phyloP scores from a whole-genome alignment of 2,888 invertebrate species.

The Rosalia funebris region DNA sequence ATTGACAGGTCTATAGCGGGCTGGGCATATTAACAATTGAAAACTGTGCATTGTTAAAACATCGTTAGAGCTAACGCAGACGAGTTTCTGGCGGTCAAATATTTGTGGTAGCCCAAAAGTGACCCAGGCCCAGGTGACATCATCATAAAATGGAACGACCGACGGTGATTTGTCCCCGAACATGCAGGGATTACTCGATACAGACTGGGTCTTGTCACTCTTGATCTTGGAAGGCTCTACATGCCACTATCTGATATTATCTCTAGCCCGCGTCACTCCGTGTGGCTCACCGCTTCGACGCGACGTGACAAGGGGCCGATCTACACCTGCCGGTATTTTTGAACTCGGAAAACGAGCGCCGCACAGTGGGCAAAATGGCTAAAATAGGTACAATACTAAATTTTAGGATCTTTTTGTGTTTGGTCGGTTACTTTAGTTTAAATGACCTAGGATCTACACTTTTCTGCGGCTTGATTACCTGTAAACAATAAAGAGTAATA shows the following conservation, averaged over 20 bases:
- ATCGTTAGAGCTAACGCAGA: slow-evolving; percentile 8
- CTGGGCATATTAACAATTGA: slow-evolving; percentile 1
- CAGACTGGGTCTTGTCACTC: slow-evolving; percentile 50
- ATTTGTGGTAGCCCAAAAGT: slow-evolving; percentile 19
- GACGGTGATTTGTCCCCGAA: slow-evolving; percentile 48
- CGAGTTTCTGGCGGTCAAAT: slow-evolving; percentile 21
- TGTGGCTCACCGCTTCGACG: slow-evolving; percentile 20
- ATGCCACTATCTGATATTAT: slow-evolving; percentile 50
- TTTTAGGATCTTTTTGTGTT: no score
- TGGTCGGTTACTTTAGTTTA: no score
- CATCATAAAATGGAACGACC: slow-evolving; percentile 31
- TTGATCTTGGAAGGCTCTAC: slow-evolving; percentile 46
- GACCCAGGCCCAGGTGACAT: slow-evolving; percentile 18
- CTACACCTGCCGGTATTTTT: slow-evolving; percentile 17
- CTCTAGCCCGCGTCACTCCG: slow-evolving; percentile 49
- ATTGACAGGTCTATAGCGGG: neutral
- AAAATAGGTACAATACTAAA: no score
- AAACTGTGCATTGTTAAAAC: slow-evolving; percentile 3
- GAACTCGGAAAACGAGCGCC: neutral
- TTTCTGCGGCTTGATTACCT: no score
- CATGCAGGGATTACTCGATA: slow-evolving; percentile 50
- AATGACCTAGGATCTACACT: no score
- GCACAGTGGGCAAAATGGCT: no score
- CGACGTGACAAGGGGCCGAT: slow-evolving; percentile 15
- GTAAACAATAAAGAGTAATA: no score